These are phyloP conservation scores for Odontomyia ornata DNA, from an alignment of 2,888 invertebrate genomes.

Conservation along the genomic window DNA sequence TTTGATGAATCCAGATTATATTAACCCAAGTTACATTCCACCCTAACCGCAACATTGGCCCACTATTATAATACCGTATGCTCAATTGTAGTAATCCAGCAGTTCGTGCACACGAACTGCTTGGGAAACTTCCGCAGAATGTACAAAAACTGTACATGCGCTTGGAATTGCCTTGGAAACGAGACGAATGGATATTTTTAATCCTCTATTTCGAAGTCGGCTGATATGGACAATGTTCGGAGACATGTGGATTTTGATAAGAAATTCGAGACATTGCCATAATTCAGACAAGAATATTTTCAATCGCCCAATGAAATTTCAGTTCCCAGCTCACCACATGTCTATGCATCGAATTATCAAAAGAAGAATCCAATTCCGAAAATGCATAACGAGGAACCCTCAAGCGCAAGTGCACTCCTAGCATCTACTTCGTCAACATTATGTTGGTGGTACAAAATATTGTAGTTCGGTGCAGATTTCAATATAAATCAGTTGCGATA, in stretches of 20 bases:
- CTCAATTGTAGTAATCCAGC: no score
- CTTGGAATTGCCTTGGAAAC: no score
- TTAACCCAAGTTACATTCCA: no score
- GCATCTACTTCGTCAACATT: conserved; percentile 72
- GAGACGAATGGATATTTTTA: no score
- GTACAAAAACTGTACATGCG: no score
- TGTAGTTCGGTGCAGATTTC: conserved; percentile 97
- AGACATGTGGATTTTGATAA: conserved; percentile 95
- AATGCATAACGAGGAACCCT: conserved; percentile 69
- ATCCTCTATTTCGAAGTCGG: no score
- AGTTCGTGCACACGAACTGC: no score
- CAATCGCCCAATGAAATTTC: conserved; percentile 88
- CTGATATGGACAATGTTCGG: conserved; percentile 90
- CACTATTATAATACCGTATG: no score
- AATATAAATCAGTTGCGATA: conserved; percentile 84
- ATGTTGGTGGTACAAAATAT: conserved; percentile 86
- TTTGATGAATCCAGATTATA: no score
- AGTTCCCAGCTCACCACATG: conserved; percentile 80
- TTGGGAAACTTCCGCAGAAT: no score
- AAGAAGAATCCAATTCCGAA: conserved; percentile 65
- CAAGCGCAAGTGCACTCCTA: conserved; percentile 67
- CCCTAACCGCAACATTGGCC: no score
- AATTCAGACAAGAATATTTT: conserved; percentile 93
- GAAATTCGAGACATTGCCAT: conserved; percentile 94
- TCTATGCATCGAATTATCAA: conserved; percentile 69